Evolutionary conservation across 2,888 invertebrate genomes (phyloP), one percentile per base, ranked within the genome.

Genomic region (Lasioglossum lativentre): DNA sequence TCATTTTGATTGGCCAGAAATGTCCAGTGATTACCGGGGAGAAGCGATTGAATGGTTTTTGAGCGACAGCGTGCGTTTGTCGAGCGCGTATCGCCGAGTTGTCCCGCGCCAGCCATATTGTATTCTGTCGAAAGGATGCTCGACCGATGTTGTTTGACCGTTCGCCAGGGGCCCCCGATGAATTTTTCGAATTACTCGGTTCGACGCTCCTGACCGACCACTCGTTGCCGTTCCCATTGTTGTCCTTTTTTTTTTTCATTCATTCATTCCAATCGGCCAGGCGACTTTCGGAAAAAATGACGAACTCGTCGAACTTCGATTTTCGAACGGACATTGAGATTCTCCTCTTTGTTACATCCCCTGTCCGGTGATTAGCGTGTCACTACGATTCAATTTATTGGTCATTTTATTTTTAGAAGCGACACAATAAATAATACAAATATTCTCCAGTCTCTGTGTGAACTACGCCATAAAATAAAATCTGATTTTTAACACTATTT

Each of bases 131-230:
- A 42, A 79, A 79, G 75, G 75, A 76, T 73, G 42, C 83, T 34
- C 42, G 12, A 19, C 30, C 63, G 68, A 59, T 40, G 83, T 82
- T 84, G 66, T 83, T 77, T 34, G 77, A 75, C 70, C 47, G 27
- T 30, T 66, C 30, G 19, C 66, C 59, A 34, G 78, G 34, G 71
- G 34, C 34, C n/a, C 38, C 63, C 76, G 75, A 89, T 81, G 75
- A 88, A 90, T 82, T 88, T 88, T 85, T 78, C 80, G 38, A 81
- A 84, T 75, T 59, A 66, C 79, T 80, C 83, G 38, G 66, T 40
- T 59, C 78, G 52, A 66, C 42, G 78, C 76, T 78, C 63, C 38
- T 23, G 75, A 23, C 66, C 66, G 30, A 66, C 66, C 66, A 66
- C 34, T 66, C 34, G 66, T 34, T 34, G 85, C 47, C 30, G 76